phyloP scores from a whole-genome alignment of 2,113 vertebrate genomes.

The Microtus oregoni region DNA sequence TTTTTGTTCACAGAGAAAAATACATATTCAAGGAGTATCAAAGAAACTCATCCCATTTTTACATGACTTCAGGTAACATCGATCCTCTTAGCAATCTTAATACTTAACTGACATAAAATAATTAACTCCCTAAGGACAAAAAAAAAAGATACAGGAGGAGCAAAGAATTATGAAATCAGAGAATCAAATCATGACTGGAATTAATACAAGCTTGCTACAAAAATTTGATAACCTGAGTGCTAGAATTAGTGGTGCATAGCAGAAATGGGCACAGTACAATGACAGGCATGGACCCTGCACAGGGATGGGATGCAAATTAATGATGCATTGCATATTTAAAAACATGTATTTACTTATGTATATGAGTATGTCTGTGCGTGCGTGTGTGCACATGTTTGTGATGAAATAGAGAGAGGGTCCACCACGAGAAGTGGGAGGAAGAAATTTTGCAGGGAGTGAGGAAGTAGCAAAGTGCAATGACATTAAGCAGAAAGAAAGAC shows the following conservation, averaged over 20 bases:
- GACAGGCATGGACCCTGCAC: too few relatives aligned
- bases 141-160: background rate
- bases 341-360: background rate
- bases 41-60: background rate
- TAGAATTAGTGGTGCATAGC: background rate
- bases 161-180: background rate
- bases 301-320: background rate
- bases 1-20: background rate
- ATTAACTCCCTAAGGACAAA: conserved; percentile 16
- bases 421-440: background rate
- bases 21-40: background rate
- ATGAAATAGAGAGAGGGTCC: background rate
- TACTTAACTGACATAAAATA: conserved; percentile 27
- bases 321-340: background rate
- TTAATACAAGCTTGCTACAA: background rate
- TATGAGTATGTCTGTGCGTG: background rate
- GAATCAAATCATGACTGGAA: background rate
- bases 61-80: background rate
- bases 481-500: background rate
- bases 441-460: background rate
- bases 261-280: background rate
- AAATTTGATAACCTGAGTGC: background rate
- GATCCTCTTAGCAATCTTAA: background rate
- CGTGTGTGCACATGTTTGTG: background rate
- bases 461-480: background rate